phyloP scores from a whole-genome alignment of 1,140 invertebrate species.

The Ridgeia piscesae region DNA sequence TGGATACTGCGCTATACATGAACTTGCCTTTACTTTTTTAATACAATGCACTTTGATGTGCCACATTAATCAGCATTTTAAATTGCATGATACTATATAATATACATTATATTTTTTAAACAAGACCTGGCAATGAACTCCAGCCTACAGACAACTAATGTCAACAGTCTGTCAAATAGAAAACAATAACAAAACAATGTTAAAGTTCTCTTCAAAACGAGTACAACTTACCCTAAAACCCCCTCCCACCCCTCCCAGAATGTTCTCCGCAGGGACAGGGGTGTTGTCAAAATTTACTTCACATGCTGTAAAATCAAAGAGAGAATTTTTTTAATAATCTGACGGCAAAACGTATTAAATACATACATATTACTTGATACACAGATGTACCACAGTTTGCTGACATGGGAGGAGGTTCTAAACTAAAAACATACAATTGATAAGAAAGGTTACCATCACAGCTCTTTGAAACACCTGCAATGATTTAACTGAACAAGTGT shows the following conservation, averaged over 20 bases:
- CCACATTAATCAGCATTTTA: too few relatives aligned
- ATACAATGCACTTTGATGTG: too few relatives aligned
- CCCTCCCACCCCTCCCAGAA: slow-evolving; percentile 88
- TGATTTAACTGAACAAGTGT: not conserved
- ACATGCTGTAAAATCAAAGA: slow-evolving; percentile 44
- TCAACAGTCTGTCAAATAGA: too few relatives aligned
- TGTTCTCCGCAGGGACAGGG: slow-evolving; percentile 86
- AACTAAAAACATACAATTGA: too few relatives aligned
- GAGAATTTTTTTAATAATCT: not conserved
- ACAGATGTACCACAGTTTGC: not conserved
- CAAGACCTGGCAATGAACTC: too few relatives aligned
- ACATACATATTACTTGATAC: not conserved
- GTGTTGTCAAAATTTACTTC: slow-evolving; percentile 57
- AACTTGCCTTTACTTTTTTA: too few relatives aligned
- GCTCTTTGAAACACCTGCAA: not conserved
- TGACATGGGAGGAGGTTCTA: not conserved
- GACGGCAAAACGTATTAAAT: not conserved
- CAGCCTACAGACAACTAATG: too few relatives aligned
- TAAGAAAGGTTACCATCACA: too few relatives aligned
- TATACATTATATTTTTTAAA: too few relatives aligned
- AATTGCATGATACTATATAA: too few relatives aligned
- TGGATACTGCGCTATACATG: too few relatives aligned
- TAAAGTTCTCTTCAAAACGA: not conserved
- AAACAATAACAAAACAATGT: too few relatives aligned
- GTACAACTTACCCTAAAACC: slow-evolving; percentile 78